Conservation (phyloP, 2,797 vertebrate genomes). For the Danio kyathit region DNA sequence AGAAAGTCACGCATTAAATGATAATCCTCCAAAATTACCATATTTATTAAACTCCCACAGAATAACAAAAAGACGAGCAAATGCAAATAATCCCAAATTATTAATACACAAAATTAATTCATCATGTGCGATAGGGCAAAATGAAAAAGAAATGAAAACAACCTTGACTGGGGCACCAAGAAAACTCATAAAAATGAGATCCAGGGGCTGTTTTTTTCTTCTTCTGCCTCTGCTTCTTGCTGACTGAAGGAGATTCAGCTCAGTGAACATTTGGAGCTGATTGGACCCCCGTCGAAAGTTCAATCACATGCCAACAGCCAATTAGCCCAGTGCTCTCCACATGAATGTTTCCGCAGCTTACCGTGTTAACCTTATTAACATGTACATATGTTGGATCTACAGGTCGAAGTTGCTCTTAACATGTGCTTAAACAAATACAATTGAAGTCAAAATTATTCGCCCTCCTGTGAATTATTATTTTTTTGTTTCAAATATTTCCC, state of each 20-base stretch:
- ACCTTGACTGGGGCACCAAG: not conserved
- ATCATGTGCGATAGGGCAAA: not conserved
- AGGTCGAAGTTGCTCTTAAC: not conserved
- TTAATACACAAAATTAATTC: not conserved
- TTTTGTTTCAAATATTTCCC: no score
- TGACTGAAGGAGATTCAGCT: slow-evolving; percentile 7
- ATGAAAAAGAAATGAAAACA: not conserved
- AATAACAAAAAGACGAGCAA: slow-evolving; percentile 15
- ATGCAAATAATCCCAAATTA: slow-evolving; percentile 2
- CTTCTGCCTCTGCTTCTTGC: no score
- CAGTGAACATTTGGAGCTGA: slow-evolving; percentile 9
- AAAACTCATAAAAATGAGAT: slow-evolving; percentile 23
- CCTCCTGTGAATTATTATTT: no score
- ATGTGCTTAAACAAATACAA: not conserved
- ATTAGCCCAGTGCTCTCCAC: slow-evolving; percentile 39
- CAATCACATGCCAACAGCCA: slow-evolving; percentile 45
- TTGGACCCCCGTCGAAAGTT: slow-evolving; percentile 35
- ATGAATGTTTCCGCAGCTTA: slow-evolving; percentile 15
- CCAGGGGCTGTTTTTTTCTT: not conserved
- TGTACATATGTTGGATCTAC: not conserved
- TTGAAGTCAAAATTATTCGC: no score
- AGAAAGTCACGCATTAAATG: not conserved
- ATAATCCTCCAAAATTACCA: slow-evolving; percentile 17
- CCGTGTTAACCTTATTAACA: not conserved
- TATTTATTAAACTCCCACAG: slow-evolving; percentile 23